Evolutionary conservation across 1,140 invertebrate species (phyloP).

Genomic region (Cydia splendana): DNA sequence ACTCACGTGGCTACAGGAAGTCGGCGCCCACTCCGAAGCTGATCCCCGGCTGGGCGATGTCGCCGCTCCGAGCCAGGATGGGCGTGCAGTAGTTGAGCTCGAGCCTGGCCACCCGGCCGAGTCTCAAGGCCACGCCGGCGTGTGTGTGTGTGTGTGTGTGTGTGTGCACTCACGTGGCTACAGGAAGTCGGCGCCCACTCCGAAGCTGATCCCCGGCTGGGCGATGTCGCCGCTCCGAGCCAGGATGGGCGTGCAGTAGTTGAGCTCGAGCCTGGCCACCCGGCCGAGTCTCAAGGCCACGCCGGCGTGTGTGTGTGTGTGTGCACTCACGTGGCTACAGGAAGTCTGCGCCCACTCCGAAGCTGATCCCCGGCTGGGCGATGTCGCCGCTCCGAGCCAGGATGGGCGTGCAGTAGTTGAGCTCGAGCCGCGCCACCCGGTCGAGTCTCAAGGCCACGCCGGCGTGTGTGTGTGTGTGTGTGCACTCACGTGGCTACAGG

Average conservation of each 20-base stretch:
- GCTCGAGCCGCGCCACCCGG: too few species aligned
- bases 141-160: too few species aligned
- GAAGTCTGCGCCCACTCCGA: slow-evolving; percentile 78
- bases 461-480: too few species aligned
- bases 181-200: slow-evolving; percentile 85
- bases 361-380: slow-evolving; percentile 83
- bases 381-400: slow-evolving; percentile 79
- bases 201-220: slow-evolving; percentile 85
- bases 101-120: too few species aligned
- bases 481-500: neutral
- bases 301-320: slow-evolving; percentile 87
- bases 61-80: slow-evolving; percentile 80
- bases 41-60: slow-evolving; percentile 81
- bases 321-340: slow-evolving; percentile 52
- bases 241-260: slow-evolving; percentile 84
- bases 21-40: slow-evolving; percentile 87
- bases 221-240: slow-evolving; percentile 80
- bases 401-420: slow-evolving; percentile 34
- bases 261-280: slow-evolving; percentile 91
- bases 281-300: slow-evolving; percentile 89
- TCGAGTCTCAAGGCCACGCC: slow-evolving; percentile 55
- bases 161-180: slow-evolving; percentile 52
- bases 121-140: too few species aligned
- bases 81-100: slow-evolving; percentile 86
- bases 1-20: slow-evolving; percentile 79